A percentile compares a stretch with the other conserved stretches of the same genome.
Conservation (phyloP, 2,888 invertebrate genomes). For the Leptura quadrifasciata region DNA sequence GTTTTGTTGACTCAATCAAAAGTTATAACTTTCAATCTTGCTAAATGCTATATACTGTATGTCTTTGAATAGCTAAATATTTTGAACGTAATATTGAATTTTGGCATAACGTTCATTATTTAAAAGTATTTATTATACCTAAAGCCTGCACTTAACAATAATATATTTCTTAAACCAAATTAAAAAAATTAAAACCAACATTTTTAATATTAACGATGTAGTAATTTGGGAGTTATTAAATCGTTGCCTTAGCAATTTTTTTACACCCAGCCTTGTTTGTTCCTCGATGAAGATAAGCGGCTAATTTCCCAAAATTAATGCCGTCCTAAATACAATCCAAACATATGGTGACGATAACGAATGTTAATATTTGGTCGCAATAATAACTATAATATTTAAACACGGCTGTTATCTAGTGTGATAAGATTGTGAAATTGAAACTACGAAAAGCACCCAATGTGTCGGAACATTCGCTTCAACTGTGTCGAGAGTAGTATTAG, state of each 20-base stretch:
- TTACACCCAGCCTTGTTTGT: conserved; percentile 11
- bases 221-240: not conserved
- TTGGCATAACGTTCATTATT: too few species aligned
- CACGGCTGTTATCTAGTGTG: conserved; percentile 7
- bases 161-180: too few species aligned
- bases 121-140: too few species aligned
- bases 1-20: too few species aligned
- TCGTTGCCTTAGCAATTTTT: not conserved
- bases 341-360: conserved; percentile 36
- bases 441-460: not conserved
- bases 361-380: conserved; percentile 37
- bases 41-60: too few species aligned
- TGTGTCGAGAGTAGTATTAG: not conserved
- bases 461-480: not conserved
- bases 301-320: conserved; percentile 37
- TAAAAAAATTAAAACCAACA: too few species aligned
- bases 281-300: conserved; percentile 11
- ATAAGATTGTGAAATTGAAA: conserved; percentile 12
- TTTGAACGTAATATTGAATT: too few species aligned
- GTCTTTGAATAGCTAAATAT: too few species aligned
- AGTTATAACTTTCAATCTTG: too few species aligned
- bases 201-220: not conserved
- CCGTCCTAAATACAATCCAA: conserved; percentile 28
- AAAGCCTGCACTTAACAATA: too few species aligned
- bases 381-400: conserved; percentile 22